These are phyloP conservation scores for Scaeva pyrastri DNA, from an alignment of 2,888 invertebrate genomes.

Conservation along the genomic window DNA sequence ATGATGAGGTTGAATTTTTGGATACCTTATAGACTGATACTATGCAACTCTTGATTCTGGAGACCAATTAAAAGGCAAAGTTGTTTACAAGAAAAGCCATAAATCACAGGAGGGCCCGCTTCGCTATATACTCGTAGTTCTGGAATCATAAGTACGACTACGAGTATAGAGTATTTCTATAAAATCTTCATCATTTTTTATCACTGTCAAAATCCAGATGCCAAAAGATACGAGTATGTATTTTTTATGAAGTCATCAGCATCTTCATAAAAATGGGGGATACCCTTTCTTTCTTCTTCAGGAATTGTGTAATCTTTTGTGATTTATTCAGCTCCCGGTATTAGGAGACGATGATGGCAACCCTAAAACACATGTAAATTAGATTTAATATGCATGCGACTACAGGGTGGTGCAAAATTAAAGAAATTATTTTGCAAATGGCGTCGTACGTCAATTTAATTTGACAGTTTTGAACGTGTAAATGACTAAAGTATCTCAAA, in stretches of 20 bases:
- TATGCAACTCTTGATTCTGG: constrained; percentile 58
- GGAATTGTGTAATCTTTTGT: background rate
- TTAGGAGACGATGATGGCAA: constrained; percentile 2
- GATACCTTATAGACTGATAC: background rate
- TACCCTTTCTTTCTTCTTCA: background rate
- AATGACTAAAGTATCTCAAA: too few relatives aligned
- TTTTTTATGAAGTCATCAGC: constrained; percentile 29
- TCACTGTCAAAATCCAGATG: constrained; percentile 59
- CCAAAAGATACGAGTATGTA: constrained; percentile 31
- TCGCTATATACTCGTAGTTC: background rate
- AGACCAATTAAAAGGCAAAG: constrained; percentile 64
- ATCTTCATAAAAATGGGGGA: background rate
- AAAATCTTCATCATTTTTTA: constrained; percentile 49
- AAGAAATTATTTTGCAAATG: too few relatives aligned
- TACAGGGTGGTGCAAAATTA: too few relatives aligned
- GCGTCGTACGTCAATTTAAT: too few relatives aligned
- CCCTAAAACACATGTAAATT: constrained; percentile 39
- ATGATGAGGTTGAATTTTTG: constrained; percentile 25
- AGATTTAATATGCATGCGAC: constrained; percentile 1
- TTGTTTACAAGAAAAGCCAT: constrained; percentile 51
- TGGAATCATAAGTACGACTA: constrained; percentile 47
- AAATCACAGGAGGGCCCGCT: constrained; percentile 43
- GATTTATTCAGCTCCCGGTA: constrained; percentile 4
- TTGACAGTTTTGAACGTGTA: too few relatives aligned
- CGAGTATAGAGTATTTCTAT: too few relatives aligned